Base-by-base conservation (phyloP, 2,797 vertebrate species). In the Anguilla obscura region DNA sequence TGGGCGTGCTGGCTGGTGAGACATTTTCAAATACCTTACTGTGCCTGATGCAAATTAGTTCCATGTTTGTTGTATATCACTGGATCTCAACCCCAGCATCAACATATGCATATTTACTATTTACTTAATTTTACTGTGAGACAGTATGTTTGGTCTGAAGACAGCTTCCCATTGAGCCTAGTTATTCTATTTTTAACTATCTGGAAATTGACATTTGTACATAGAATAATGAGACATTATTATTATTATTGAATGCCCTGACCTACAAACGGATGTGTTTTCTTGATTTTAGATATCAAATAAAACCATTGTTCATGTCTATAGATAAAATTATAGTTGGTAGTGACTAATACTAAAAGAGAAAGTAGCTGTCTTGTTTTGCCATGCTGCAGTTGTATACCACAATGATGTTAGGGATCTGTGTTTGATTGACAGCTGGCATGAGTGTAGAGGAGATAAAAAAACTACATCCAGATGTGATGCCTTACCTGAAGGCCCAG, bases 1-100 rank as follows among this genome's bases (percentile, higher is more conserved):
- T 96, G 21, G 96, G 96, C 63, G 92, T 93, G 12, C 94, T 97
- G 54, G 95, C 96, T 92, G 96, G 96, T 97, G 94, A 93, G 40
- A 85, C 36, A n/a, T 27, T 60, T 85, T 27, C 18, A 85, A 40
- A 14, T 84, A n/a, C 33, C 50, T 82, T 71, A 82, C 52, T 76
- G 66, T 76, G 83, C 82, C 63, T 50, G 24, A n/a, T 27, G 1
- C n/a, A 48, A 63, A 12, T 6, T 82, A 27, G 27, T 76, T 33
- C 50, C 36, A 40, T 30, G 56, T 45, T 82, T 27, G 58, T 33
- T 60, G 21, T 82, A n/a, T 83, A 82, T 82, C 56, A 87, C 2
- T 27, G 74, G 79, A 40, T n/a, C 30, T 16, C n/a, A 27, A 33
- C 6, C 50, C 48, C 48, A 56, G 69, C 9, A 16, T 54, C 74